Conservation (phyloP, 2,797 vertebrate species). For the Podargus strigoides region DNA sequence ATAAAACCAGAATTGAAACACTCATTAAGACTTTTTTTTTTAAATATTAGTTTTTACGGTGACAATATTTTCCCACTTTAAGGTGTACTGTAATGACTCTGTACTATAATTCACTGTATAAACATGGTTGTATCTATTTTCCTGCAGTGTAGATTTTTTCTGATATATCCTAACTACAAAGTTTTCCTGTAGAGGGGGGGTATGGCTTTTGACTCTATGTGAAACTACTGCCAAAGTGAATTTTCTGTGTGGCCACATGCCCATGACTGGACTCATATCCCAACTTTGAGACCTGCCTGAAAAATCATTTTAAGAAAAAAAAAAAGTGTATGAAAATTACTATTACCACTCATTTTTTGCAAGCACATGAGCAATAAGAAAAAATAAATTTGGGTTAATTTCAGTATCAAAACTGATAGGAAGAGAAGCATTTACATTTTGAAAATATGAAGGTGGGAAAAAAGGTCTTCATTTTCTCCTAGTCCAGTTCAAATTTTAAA, state of each 20-base stretch:
- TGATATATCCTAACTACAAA: background rate
- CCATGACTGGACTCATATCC: background rate
- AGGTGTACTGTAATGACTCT: background rate
- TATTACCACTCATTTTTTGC: background rate
- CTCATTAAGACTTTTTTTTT: background rate
- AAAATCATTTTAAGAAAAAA: background rate
- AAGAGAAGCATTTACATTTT: background rate
- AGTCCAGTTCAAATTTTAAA: background rate
- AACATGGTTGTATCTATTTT: background rate
- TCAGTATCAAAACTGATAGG: background rate
- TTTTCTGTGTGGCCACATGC: background rate
- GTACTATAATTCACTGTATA: background rate
- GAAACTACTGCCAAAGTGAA: background rate
- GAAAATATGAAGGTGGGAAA: background rate
- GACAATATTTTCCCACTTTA: background rate
- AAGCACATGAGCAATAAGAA: background rate
- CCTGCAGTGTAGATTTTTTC: background rate
- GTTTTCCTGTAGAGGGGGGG: background rate
- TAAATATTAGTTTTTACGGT: background rate
- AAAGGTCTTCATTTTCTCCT: background rate
- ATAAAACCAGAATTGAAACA: background rate
- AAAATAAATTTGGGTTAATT: background rate
- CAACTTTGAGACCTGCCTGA: background rate
- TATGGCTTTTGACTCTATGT: background rate
- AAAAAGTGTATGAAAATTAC: background rate